Conservation (phyloP, 2,888 invertebrate genomes). For the Callosobruchus maculatus region DNA sequence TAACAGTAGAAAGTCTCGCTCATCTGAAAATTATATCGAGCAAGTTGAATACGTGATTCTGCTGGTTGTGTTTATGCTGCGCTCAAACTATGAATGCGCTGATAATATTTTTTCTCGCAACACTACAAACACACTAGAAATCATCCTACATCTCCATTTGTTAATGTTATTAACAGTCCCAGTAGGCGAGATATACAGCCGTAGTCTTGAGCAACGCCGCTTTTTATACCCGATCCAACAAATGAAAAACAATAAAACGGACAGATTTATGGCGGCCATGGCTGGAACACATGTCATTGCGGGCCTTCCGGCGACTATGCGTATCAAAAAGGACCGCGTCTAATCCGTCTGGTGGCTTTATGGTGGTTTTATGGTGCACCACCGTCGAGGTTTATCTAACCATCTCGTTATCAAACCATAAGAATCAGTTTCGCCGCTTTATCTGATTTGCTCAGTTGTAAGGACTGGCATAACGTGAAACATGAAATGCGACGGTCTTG, state of each 20-base stretch:
- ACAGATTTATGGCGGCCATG: conserved; percentile 7
- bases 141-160: conserved; percentile 10
- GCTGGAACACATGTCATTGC: conserved; percentile 5
- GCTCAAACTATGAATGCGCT: too few relatives aligned
- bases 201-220: conserved; percentile 11
- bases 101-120: background rate
- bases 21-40: too few relatives aligned
- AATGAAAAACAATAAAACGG: conserved; percentile 12
- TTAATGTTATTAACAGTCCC: conserved; percentile 14
- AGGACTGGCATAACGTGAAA: background rate
- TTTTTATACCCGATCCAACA: conserved; percentile 5
- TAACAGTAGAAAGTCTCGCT: too few relatives aligned
- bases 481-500: background rate
- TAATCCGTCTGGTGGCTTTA: background rate
- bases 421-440: background rate
- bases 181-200: conserved; percentile 14
- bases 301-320: background rate
- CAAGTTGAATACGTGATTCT: too few relatives aligned
- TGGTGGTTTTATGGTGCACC: background rate
- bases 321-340: background rate
- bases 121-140: background rate
- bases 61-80: too few relatives aligned
- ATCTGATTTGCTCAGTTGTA: background rate
- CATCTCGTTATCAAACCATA: background rate
- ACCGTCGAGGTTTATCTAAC: background rate